Base-by-base conservation (phyloP, 2,113 vertebrate genomes). In the Hystrix brachyura region DNA sequence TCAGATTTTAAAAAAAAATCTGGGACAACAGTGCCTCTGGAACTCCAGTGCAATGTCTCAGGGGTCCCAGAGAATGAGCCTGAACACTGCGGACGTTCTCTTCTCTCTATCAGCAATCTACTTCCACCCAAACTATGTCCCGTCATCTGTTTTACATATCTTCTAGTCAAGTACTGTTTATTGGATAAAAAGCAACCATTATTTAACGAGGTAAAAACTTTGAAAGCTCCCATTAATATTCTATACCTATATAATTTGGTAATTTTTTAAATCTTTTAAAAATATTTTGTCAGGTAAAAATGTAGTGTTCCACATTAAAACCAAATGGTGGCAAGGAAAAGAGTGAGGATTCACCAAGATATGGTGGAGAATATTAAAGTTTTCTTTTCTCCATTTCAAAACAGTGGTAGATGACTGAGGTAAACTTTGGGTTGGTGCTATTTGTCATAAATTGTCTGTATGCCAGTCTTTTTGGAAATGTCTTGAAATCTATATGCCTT, bases 191-290 rank as follows among this genome's bases (percentile, higher is more conserved):
- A 71, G 13, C 2, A 18, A 46, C 7, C 48, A 60, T 84, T 78
- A 93, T 51, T 95, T 91, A 93, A 65, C 27, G 32, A 95, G 27
- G 80, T 76, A 62, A 90, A 95, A 95, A 34, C 9, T 48, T 38
- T 59, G 8, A 43, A 92, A 94, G 48, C 1, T 15, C 55, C 21
- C 19, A 74, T 21, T 87, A 92, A 55, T 25, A 76, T 87, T 57
- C 51, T 65, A 84, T 87, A 57, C 34, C 90, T 95, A 38, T 81
- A 25, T 88, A 21, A 69, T 21, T 67, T 67, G 43, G 79, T n/a
- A 85, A 69, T 32, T 91, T 90, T 51, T 48, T 57, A 17, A 82
- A 85, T 67, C 13, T 72, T 72, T 85, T 82, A 34, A 2, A 92
- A 87, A 67, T 34, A 82, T 46, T 43, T 84, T 84, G 23, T 51